phyloP scores from a whole-genome alignment of 1,140 invertebrate genomes.

The Drosophila nigromelanica region DNA sequence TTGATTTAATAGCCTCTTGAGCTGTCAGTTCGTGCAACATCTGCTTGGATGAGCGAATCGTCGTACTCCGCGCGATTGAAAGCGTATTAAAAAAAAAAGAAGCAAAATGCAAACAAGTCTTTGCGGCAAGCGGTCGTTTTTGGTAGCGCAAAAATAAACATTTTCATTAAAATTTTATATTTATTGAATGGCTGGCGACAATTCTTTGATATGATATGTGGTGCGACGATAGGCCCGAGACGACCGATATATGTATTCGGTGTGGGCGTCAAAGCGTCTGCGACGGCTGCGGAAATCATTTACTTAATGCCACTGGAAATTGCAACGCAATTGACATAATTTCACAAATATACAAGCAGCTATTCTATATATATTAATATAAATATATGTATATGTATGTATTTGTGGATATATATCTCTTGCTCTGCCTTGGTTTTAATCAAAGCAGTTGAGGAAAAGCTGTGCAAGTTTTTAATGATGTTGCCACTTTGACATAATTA shows the following conservation, averaged over 20 bases:
- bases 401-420: slow-evolving; percentile 20
- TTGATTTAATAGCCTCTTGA: slow-evolving; percentile 5
- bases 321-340: slow-evolving; percentile 75
- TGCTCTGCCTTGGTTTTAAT: slow-evolving; percentile 59
- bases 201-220: slow-evolving; percentile 70
- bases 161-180: slow-evolving; percentile 77
- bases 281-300: slow-evolving; percentile 58
- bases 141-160: slow-evolving; percentile 71
- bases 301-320: slow-evolving; percentile 31
- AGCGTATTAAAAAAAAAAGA: slow-evolving; percentile 40
- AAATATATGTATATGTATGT: slow-evolving; percentile 5
- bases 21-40: slow-evolving; percentile 11
- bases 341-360: slow-evolving; percentile 45
- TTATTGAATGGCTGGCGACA: slow-evolving; percentile 78
- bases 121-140: slow-evolving; percentile 40
- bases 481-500: slow-evolving; percentile 73
- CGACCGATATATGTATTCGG: slow-evolving; percentile 35
- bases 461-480: slow-evolving; percentile 75
- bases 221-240: slow-evolving; percentile 37
- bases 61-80: slow-evolving; percentile 8
- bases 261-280: slow-evolving; percentile 52
- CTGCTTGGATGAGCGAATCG: slow-evolving; percentile 6
- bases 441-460: slow-evolving; percentile 45
- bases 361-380: slow-evolving; percentile 13
- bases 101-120: slow-evolving; percentile 49